phyloP scores from a whole-genome alignment of 2,888 invertebrate genomes.

The Xanthia icteritia region DNA sequence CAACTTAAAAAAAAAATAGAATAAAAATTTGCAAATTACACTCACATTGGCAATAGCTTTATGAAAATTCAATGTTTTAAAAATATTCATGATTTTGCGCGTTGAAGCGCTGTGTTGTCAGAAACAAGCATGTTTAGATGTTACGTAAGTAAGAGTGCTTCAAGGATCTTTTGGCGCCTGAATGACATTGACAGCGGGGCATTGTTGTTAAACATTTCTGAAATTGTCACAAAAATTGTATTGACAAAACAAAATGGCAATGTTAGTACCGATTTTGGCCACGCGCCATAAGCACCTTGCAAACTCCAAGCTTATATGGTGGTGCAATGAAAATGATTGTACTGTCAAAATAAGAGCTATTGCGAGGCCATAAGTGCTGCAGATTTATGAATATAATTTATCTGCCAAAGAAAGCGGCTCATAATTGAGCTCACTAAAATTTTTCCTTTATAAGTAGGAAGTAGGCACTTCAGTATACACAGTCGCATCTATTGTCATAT shows the following conservation, averaged over 20 bases:
- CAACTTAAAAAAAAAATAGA: no score
- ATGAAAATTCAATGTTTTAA: not conserved
- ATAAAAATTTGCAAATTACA: not conserved
- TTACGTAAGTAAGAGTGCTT: not conserved
- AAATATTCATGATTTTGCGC: not conserved
- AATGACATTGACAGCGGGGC: not conserved
- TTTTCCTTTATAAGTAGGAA: not conserved
- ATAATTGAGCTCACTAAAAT: not conserved
- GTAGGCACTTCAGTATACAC: not conserved
- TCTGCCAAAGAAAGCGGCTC: slow-evolving; percentile 33
- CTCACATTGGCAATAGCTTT: not conserved
- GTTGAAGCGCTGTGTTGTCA: not conserved
- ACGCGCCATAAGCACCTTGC: not conserved
- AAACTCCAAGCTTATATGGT: not conserved
- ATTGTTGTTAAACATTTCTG: not conserved
- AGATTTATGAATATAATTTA: slow-evolving; percentile 19
- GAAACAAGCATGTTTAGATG: not conserved
- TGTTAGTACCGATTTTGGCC: not conserved
- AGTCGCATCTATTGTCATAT: slow-evolving; percentile 26
- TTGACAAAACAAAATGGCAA: not conserved
- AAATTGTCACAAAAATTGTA: not conserved
- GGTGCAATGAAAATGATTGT: slow-evolving; percentile 2
- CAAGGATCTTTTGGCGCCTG: not conserved
- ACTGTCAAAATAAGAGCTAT: not conserved
- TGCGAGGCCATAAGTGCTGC: slow-evolving; percentile 12